phyloP scores from a whole-genome alignment of 2,888 invertebrate species.

The Lasioglossum zephyrum region DNA sequence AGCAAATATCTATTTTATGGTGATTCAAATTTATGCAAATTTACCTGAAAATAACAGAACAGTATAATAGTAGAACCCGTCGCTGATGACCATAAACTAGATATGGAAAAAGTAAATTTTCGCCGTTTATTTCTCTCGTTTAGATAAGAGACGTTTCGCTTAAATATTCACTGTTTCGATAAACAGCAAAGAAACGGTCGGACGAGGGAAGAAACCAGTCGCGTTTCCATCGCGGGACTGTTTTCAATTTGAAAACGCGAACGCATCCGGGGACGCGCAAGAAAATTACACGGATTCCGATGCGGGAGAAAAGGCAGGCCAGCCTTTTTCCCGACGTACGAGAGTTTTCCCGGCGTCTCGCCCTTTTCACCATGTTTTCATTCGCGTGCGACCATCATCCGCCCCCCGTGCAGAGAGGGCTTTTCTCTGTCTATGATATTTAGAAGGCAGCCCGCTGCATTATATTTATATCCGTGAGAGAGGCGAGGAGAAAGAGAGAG shows the following conservation, averaged over 20 bases:
- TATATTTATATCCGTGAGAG: conserved; percentile 20
- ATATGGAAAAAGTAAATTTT: too few relatives aligned
- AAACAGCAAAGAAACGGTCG: background rate
- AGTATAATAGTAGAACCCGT: too few relatives aligned
- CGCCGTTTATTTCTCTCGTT: too few relatives aligned
- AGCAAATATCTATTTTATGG: too few relatives aligned
- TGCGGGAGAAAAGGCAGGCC: conserved; percentile 26
- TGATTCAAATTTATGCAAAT: too few relatives aligned
- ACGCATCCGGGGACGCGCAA: conserved; percentile 27
- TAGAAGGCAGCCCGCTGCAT: conserved; percentile 31
- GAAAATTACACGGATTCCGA: conserved; percentile 40
- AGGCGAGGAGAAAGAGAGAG: background rate
- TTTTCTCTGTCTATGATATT: conserved; percentile 20
- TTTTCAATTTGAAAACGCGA: conserved; percentile 51
- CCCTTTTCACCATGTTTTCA: conserved; percentile 31
- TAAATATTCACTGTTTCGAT: too few relatives aligned
- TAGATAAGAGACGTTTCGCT: too few relatives aligned
- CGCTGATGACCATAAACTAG: too few relatives aligned
- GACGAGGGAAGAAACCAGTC: too few relatives aligned
- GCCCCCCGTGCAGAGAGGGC: background rate
- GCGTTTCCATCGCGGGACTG: conserved; percentile 20
- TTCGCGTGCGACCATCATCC: conserved; percentile 19
- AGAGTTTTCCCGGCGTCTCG: background rate
- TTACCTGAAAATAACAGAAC: too few relatives aligned
- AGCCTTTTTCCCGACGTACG: conserved; percentile 10